Base-by-base conservation (phyloP, 1,140 invertebrate species). In the Plutomurus gul region DNA sequence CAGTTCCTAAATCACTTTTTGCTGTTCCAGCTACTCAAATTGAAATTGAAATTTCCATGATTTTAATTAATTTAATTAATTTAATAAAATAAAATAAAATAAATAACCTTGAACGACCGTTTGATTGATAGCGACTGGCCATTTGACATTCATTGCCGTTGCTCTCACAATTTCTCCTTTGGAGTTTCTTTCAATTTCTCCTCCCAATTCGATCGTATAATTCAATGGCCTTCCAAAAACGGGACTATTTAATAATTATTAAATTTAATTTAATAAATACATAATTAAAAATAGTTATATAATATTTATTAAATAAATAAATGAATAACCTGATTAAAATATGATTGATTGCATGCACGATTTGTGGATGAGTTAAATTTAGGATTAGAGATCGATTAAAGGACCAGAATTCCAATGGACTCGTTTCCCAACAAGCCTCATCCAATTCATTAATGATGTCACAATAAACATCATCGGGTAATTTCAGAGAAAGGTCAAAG, bases 361-460 rank as follows among this genome's bases (percentile, higher is more conserved):
- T 91, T 76, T 92, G 89, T 72, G 89, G 81, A 82, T 88, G 89
- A 1, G 90, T 90, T 70, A 91, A 84, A 47, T 87, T 87, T 16
- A 84, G 84, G 40, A 93, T 90, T 49, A 87, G 75, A n/a, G 86
- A 85, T 37, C 85, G 84, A 85, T 92, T 87, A 84, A 88, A 92
- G 30, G 89, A 87, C 92, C 92, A 94, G 79, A 94, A 86, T 84
- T 93, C 92, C 71, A 92, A 85, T 80, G 93, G 88, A 86, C 90
- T 93, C 78, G 88, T 86, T 76, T 91, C 84, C 47, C 91, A 87
- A 83, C 93, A 94, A 37, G 87, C 88, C 60, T 85, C 86, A 46
- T 88, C 87, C 79, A 92, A 87, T 56, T 84, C 88, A 76, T 90
- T 86, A 22, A 91, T 81, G 76, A 92, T 85, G 70, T 84, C 82